These are phyloP conservation scores for Ochropleura leucogaster DNA, from an alignment of 2,888 invertebrate genomes.

Conservation along the genomic window DNA sequence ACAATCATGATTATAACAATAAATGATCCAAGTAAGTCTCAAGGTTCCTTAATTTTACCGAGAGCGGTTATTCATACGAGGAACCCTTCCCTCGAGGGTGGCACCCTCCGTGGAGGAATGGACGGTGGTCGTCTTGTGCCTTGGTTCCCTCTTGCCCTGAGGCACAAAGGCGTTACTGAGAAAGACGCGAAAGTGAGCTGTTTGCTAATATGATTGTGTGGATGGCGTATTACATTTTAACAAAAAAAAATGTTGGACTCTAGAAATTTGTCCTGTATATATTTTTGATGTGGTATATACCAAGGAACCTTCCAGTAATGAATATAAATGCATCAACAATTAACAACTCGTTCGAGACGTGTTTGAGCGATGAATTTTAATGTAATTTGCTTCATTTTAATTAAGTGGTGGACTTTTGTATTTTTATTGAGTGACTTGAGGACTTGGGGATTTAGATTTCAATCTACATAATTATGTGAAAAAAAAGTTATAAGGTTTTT, in stretches of 20 bases:
- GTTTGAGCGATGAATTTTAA: conserved; percentile 46
- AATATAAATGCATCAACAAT: conserved; percentile 48
- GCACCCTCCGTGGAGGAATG: conserved; percentile 37
- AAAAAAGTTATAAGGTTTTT: too few species aligned
- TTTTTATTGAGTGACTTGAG: conserved; percentile 22
- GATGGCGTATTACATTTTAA: background rate
- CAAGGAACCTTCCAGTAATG: too few species aligned
- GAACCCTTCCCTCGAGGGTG: conserved; percentile 49
- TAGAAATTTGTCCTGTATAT: too few species aligned
- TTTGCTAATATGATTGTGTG: conserved; percentile 17
- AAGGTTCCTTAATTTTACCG: conserved; percentile 45
- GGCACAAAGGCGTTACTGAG: conserved; percentile 18
- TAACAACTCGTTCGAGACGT: conserved; percentile 45
- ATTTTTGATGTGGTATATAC: too few species aligned
- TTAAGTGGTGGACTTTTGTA: background rate
- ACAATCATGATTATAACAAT: conserved; percentile 14
- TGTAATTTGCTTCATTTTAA: conserved; percentile 24
- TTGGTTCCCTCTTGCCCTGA: conserved; percentile 33
- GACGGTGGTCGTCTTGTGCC: conserved; percentile 33
- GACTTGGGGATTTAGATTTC: conserved; percentile 15
- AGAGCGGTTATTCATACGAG: conserved; percentile 50
- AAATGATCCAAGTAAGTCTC: conserved; percentile 7
- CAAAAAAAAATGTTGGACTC: too few species aligned
- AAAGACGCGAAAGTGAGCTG: conserved; percentile 11
- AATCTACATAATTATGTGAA: conserved; percentile 15